Evolutionary conservation across 1,140 invertebrate genomes (phyloP).

Genomic region (Calliphora vicina): DNA sequence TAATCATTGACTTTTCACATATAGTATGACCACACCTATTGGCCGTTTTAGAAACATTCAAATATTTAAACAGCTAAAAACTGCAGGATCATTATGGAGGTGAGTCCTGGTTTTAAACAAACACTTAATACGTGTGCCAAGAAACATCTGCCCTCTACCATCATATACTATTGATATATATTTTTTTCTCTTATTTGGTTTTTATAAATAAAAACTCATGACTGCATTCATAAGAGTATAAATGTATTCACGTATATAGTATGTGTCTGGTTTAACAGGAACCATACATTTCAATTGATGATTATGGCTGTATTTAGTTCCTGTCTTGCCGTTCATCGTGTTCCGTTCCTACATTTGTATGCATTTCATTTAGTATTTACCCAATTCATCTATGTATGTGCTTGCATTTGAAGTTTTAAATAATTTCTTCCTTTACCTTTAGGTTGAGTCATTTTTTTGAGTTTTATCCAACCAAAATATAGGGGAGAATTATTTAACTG

Average conservation of each 20-base stretch:
- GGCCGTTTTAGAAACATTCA: neutral
- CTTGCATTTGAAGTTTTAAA: neutral
- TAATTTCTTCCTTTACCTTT: neutral
- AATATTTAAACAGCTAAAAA: neutral
- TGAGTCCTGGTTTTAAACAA: neutral
- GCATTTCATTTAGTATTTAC: neutral
- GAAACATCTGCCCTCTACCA: neutral
- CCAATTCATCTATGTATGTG: neutral
- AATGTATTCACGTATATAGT: neutral
- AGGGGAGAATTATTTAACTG: too few species aligned
- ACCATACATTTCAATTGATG: neutral
- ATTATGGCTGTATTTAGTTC: neutral
- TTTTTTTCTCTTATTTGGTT: too few species aligned
- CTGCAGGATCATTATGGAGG: neutral
- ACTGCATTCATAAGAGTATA: too few species aligned
- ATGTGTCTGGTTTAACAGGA: neutral
- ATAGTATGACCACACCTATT: neutral
- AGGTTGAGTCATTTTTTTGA: neutral
- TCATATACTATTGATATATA: neutral
- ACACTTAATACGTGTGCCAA: neutral
- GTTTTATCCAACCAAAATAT: too few species aligned
- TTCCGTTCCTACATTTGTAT: neutral
- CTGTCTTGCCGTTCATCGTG: neutral
- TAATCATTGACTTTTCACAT: neutral
- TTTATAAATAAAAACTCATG: too few species aligned